phyloP scores from a whole-genome alignment of 2,888 invertebrate species.

The Uropetala carovei region DNA sequence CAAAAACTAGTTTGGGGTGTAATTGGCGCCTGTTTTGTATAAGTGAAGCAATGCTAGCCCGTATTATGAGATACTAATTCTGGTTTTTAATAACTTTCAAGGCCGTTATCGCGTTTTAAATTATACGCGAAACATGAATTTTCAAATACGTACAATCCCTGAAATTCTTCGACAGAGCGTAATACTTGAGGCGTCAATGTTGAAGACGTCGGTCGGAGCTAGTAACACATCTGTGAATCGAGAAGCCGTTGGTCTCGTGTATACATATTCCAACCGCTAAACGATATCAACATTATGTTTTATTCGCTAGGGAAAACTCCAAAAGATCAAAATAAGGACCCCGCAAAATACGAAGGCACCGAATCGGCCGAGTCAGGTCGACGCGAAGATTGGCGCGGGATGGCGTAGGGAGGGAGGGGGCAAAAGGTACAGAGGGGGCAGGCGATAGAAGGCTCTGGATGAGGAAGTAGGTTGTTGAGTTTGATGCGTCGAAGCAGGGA shows the following conservation, averaged over 20 bases:
- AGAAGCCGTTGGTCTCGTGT: constrained; percentile 32
- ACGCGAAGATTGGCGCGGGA: neutral
- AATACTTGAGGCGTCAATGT: no score
- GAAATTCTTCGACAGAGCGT: no score
- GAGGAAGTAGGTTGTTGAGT: constrained; percentile 29
- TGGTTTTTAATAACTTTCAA: no score
- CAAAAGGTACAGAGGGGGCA: neutral
- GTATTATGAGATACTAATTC: no score
- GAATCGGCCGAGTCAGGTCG: neutral
- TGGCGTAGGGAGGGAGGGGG: neutral
- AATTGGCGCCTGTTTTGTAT: no score
- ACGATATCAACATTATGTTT: constrained; percentile 9
- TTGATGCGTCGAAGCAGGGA: neutral
- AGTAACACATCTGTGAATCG: neutral
- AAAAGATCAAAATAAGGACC: neutral
- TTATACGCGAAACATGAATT: no score
- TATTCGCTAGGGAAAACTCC: neutral
- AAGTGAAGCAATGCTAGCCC: no score
- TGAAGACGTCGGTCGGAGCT: no score
- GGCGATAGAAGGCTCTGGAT: neutral
- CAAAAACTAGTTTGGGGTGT: no score
- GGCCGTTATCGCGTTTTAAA: no score
- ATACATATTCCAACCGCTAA: constrained; percentile 31
- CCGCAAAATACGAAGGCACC: neutral
- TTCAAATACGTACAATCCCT: no score